Evolutionary conservation across 2,113 vertebrate species (phyloP).

Genomic region (Syngnathus typhle): DNA sequence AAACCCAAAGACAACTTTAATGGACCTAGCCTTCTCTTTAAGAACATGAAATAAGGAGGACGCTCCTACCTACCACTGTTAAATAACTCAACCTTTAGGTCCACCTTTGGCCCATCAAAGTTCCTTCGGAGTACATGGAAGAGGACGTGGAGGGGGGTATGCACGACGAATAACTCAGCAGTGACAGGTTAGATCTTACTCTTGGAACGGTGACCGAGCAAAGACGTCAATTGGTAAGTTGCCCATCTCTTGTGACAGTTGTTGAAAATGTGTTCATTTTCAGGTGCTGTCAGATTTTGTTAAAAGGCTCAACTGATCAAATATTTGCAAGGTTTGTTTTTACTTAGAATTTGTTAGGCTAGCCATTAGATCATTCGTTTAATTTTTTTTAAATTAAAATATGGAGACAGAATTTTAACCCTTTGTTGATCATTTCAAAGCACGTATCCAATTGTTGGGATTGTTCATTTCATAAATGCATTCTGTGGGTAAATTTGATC

Average conservation of each 20-base stretch:
- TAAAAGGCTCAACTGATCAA: not conserved
- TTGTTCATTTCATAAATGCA: not conserved
- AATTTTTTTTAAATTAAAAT: not conserved
- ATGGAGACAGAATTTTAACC: not conserved
- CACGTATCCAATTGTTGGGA: not conserved
- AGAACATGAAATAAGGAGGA: not conserved
- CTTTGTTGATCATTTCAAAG: not conserved
- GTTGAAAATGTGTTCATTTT: no score
- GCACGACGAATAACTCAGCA: slow-evolving; percentile 43
- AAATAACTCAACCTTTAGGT: slow-evolving; percentile 93
- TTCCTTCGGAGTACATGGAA: slow-evolving; percentile 50
- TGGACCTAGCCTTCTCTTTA: not conserved
- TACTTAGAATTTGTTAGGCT: not conserved
- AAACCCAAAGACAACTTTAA: slow-evolving; percentile 15
- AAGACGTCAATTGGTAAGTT: slow-evolving; percentile 55
- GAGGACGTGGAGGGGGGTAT: slow-evolving; percentile 25
- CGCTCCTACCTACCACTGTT: slow-evolving; percentile 65
- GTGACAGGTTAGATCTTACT: slow-evolving; percentile 47
- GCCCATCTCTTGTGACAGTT: not conserved
- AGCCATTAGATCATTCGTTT: no score
- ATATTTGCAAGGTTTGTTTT: not conserved
- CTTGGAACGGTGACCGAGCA: slow-evolving; percentile 29
- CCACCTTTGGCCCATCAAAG: slow-evolving; percentile 87
- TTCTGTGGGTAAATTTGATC: not conserved
- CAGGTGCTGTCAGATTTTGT: no score